Conservation (phyloP, 92 coral and sea anemone species). For the Pocillopora grandis region DNA sequence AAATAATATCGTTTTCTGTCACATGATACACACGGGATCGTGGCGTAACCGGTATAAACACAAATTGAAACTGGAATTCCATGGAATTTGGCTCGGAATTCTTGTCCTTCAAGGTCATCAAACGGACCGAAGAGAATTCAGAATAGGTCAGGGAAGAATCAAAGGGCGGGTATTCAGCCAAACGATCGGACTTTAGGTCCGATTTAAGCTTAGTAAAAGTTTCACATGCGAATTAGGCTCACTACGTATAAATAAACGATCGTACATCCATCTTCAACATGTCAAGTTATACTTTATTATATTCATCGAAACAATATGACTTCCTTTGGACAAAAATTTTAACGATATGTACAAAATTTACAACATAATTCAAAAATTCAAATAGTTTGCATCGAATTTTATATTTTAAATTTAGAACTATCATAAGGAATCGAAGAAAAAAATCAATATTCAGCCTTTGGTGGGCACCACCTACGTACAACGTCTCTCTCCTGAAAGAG, state of each 20-base stretch:
- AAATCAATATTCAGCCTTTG: slow-evolving; percentile 21
- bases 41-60: slow-evolving; percentile 39
- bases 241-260: too few relatives aligned
- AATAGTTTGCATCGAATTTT: slow-evolving; percentile 11
- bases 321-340: not conserved
- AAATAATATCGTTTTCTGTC: slow-evolving; percentile 59
- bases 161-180: not conserved
- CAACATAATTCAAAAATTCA: slow-evolving; percentile 1
- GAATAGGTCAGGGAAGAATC: not conserved
- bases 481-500: slow-evolving; percentile 33
- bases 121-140: not conserved
- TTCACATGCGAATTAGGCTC: too few relatives aligned
- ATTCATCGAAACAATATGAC: slow-evolving; percentile 6
- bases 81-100: not conserved
- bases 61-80: slow-evolving; percentile 22
- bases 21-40: slow-evolving; percentile 80
- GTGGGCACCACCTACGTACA: slow-evolving; percentile 39
- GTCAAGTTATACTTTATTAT: not conserved
- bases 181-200: too few relatives aligned
- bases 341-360: slow-evolving; percentile 17
- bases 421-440: not conserved
- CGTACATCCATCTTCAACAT: too few relatives aligned
- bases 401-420: not conserved
- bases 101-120: not conserved
- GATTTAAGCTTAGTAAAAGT: too few relatives aligned